phyloP scores from a whole-genome alignment of 1,140 invertebrate species.

The Schmidtea mediterranea region DNA sequence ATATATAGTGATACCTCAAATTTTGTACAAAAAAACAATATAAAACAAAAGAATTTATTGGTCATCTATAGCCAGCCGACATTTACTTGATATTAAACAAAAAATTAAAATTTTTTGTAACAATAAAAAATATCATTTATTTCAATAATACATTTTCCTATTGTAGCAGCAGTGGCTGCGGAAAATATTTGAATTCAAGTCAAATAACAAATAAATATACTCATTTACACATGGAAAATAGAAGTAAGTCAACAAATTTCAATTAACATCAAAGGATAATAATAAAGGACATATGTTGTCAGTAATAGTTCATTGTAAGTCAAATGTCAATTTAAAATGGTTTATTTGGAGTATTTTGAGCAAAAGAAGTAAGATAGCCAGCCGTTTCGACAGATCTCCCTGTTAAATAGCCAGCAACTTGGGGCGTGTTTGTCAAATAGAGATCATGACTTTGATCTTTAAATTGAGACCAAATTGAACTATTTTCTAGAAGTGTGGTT shows the following conservation, averaged over 20 bases:
- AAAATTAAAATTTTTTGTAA: too few relatives aligned
- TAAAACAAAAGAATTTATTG: too few relatives aligned
- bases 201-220: too few relatives aligned
- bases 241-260: conserved; percentile 9
- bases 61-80: too few relatives aligned
- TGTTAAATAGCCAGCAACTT: conserved; percentile 31
- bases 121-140: too few relatives aligned
- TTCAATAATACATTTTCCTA: too few relatives aligned
- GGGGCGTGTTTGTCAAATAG: conserved; percentile 41
- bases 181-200: too few relatives aligned
- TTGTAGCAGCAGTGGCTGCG: too few relatives aligned
- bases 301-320: conserved; percentile 1
- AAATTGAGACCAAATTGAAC: conserved; percentile 71
- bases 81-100: too few relatives aligned
- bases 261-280: background rate
- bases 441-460: conserved; percentile 87
- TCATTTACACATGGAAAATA: too few relatives aligned
- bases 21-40: too few relatives aligned
- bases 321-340: background rate
- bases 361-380: background rate
- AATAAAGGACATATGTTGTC: conserved; percentile 4
- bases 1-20: too few relatives aligned
- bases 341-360: background rate
- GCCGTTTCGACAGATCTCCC: conserved; percentile 12
- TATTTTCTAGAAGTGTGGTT: conserved; percentile 47